Evolutionary conservation across 1,140 invertebrate species (phyloP).

Genomic region (Eufriesea mexicana): DNA sequence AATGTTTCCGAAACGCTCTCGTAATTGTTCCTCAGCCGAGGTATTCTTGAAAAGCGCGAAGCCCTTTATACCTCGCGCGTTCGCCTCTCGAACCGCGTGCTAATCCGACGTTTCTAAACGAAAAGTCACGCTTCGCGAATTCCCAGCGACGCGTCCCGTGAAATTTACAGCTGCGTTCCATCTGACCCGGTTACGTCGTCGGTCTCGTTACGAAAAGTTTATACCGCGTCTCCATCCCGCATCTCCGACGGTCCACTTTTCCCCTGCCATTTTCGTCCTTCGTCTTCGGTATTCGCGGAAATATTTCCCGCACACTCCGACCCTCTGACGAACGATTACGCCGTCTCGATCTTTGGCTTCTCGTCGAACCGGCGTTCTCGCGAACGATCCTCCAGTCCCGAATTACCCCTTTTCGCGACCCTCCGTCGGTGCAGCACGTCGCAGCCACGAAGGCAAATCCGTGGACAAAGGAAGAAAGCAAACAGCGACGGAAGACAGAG

Average conservation of each 20-base stretch:
- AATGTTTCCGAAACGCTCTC: not conserved
- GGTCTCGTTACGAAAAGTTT: not conserved
- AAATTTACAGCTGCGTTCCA: not conserved
- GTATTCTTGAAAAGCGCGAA: not conserved
- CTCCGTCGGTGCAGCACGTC: not conserved
- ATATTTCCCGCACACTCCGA: not conserved
- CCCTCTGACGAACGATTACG: not conserved
- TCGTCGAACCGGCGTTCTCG: too few species aligned
- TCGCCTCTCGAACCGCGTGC: not conserved
- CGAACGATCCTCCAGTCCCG: not conserved
- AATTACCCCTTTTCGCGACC: slow-evolving; percentile 15
- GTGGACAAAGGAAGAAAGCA: slow-evolving; percentile 39
- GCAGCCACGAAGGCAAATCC: too few species aligned
- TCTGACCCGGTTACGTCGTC: not conserved
- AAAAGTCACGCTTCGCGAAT: not conserved
- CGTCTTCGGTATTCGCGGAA: not conserved
- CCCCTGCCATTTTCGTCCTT: not conserved
- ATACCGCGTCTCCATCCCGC: not conserved
- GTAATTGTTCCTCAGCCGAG: slow-evolving; percentile 24
- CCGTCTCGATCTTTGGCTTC: not conserved
- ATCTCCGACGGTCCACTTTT: not conserved
- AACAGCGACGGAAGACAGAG: slow-evolving; percentile 34
- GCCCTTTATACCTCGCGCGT: not conserved
- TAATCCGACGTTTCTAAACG: not conserved
- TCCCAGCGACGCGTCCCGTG: not conserved